Percentiles rank a stretch among this genome's conserved stretches.
Evolutionary conservation across 2,888 invertebrate species (phyloP).

Genomic region (Acrobasis repandana): DNA sequence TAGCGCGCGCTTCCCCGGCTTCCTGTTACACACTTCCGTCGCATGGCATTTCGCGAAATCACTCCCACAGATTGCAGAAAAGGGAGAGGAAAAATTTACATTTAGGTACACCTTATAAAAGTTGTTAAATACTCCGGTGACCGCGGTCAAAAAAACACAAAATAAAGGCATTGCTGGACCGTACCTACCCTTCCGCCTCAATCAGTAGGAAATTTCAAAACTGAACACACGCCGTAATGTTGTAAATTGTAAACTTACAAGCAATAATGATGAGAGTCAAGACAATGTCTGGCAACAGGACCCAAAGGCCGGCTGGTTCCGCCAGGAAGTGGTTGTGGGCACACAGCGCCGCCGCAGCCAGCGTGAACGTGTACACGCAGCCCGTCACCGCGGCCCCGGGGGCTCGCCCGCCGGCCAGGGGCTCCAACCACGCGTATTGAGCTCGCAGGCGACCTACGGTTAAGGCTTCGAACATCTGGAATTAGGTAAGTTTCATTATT

Average conservation of each 20-base stretch:
- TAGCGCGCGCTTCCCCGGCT: too few species aligned
- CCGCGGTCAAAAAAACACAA: neutral
- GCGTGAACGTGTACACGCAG: slow-evolving; percentile 87
- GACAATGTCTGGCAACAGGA: slow-evolving; percentile 84
- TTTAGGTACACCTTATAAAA: too few species aligned
- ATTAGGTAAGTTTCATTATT: slow-evolving; percentile 24
- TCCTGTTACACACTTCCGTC: too few species aligned
- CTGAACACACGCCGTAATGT: too few species aligned
- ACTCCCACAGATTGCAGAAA: too few species aligned
- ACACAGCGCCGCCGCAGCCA: slow-evolving; percentile 87
- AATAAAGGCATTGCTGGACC: too few species aligned
- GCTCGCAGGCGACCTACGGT: slow-evolving; percentile 90
- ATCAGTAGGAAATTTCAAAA: too few species aligned
- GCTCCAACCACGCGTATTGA: slow-evolving; percentile 88
- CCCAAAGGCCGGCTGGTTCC: slow-evolving; percentile 85
- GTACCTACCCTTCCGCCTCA: too few species aligned
- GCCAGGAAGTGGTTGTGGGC: slow-evolving; percentile 85
- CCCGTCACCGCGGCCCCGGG: slow-evolving; percentile 89
- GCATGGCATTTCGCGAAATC: too few species aligned
- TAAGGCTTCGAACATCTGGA: slow-evolving; percentile 82
- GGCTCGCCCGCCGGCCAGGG: slow-evolving; percentile 87
- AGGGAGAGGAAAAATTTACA: too few species aligned
- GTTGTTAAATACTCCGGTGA: neutral
- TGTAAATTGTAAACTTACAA: slow-evolving; percentile 74
- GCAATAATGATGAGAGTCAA: slow-evolving; percentile 84